These are phyloP conservation scores for Epizoanthus illoricatus DNA, from an alignment of 92 coral and sea anemone species.

Conservation along the genomic window DNA sequence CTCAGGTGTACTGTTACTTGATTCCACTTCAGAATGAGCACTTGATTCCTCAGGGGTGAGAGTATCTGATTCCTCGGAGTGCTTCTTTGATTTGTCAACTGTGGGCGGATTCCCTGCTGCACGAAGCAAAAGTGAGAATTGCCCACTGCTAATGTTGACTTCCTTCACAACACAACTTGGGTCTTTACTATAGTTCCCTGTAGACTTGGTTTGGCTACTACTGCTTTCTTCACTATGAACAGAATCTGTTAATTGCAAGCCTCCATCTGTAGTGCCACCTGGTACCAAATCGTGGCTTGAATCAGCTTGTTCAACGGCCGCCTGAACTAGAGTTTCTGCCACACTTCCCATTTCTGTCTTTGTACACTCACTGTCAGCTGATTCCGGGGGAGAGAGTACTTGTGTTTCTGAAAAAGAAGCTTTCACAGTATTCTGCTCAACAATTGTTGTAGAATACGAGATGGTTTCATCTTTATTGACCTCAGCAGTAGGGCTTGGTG, in stretches of 20 bases:
- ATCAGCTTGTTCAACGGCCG: background rate
- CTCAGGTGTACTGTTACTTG: too few relatives aligned
- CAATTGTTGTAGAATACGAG: background rate
- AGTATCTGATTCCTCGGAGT: too few relatives aligned
- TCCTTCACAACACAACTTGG: slow-evolving; percentile 5
- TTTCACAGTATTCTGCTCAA: background rate
- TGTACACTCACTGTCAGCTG: background rate
- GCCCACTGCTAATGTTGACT: background rate
- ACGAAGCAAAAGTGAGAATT: slow-evolving; percentile 27
- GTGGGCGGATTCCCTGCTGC: background rate
- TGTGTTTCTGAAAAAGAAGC: background rate
- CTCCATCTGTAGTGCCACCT: background rate
- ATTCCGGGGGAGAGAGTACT: background rate
- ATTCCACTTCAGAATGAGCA: too few relatives aligned
- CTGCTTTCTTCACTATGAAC: background rate
- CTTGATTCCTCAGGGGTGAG: too few relatives aligned
- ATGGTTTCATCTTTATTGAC: background rate
- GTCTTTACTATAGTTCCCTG: background rate
- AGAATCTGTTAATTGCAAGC: background rate
- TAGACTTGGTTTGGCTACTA: background rate
- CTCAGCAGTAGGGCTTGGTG: background rate
- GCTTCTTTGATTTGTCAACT: too few relatives aligned
- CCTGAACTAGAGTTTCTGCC: background rate
- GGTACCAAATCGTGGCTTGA: background rate
- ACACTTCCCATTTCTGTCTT: background rate